Base-by-base conservation (phyloP, 2,113 vertebrate species). In the Poicephalus gulielmi region DNA sequence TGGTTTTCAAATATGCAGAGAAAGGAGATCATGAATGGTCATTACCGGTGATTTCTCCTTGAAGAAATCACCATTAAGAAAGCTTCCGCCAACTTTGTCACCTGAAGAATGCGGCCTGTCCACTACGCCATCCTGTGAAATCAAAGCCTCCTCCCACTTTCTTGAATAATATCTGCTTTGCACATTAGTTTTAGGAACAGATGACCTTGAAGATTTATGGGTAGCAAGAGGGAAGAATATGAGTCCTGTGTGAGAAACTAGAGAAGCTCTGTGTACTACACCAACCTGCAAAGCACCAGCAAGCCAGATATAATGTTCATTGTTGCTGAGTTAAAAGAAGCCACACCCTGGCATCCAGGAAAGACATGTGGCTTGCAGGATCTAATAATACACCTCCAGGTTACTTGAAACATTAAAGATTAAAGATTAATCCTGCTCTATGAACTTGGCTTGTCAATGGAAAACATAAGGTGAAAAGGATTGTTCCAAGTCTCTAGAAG, bases 111-210 rank as follows among this genome's bases (percentile, higher is more conserved):
- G 69, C 95, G 84, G 88, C 53, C 95, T 95, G 95, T 88, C 96
- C 88, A 97, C 96, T 86, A n/a, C 1, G 55, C 69, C 83, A 89
- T 93, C 94, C 92, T 96, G 88, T 96, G 94, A 97, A 97, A 97
- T 50, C 81, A 92, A 96, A 96, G 95, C 94, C 66, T 94, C 90
- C 88, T 96, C 96, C 96, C 75, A 96, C 95, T 96, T 94, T 89
- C 83, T 92, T 91, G 69, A 88, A 89, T 82, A 47, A 60, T 63
- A 90, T 95, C 96, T 93, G 88, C 79, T 92, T 96, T 52, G 18
- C 52, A 64, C 28, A 62, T 92, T 81, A 87, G 44, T 82, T 92
- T 91, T 53, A 66, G 64, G 49, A 88, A 82, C 66, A 88, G 85
- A 69, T 91, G 96, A 92, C 86, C 88, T 92, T 94, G 94, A 85